Evolutionary conservation across 2,113 vertebrate genomes (phyloP), one percentile per base, ranked within the genome.

Genomic region (Oncorhynchus nerka): DNA sequence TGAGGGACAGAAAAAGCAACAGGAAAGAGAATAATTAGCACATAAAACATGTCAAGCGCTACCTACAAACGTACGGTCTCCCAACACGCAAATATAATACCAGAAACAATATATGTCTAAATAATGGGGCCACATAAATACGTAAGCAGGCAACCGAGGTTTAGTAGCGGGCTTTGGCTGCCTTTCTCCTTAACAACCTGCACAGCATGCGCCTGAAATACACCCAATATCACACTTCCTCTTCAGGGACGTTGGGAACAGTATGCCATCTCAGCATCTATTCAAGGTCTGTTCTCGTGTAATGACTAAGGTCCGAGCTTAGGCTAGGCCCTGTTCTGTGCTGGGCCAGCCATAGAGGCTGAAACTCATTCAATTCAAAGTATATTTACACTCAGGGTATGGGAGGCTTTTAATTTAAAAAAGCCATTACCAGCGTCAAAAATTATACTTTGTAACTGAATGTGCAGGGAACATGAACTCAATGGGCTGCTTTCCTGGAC

Each of bases 181-280:
- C 68, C 68, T 79, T 77, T 67, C 77, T 82, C 65, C 78, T 75
- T 64, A 75, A 62, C 65, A 76, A 79, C 77, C 67, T 71, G 73
- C n/a, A 45, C 64, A 55, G 51, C 51, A 4, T 55, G 26, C 51
- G 24, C 70, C 76, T 71, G 71, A 70, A 62, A 70, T 28, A 28
- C 49, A 51, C 28, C 57, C 57, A 49, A 83, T 78, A 74, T 74
- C 71, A 82, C 71, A 15, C 65, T 32, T 45, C 71, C 72, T 69
- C 85, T 86, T 86, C 81, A 80, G 84, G 84, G 78, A 72, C 70
- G 62, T 24, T 68, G 72, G 75, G 80, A 85, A n/a, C 65, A 72
- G 68, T 34, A 16, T 34, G 80, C 76, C 62, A 64, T 28, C 70
- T 79, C 71, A 79, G 81, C 80, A 84, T 49, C 51, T 49, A 69